Conservation (phyloP, 2,113 vertebrate species). For the Sialia sialis region DNA sequence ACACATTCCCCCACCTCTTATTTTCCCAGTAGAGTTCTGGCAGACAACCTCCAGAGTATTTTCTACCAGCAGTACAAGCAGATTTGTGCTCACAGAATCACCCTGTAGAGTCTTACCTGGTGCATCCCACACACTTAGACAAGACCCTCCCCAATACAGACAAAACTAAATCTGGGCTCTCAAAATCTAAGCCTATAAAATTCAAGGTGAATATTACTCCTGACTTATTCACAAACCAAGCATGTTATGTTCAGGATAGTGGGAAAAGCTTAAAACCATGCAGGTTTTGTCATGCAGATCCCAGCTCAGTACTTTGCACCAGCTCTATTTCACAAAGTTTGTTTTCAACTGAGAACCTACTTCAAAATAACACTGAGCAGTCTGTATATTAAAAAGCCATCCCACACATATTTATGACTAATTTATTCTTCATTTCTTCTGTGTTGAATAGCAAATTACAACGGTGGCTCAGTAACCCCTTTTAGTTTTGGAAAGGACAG, state of each 20-base stretch:
- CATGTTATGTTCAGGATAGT: neutral
- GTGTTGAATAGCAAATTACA: slow-evolving; percentile 70
- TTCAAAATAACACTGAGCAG: slow-evolving; percentile 53
- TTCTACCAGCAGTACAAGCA: neutral
- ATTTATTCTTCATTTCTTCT: slow-evolving; percentile 67
- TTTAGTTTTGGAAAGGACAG: slow-evolving; percentile 67
- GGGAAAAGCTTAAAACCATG: neutral
- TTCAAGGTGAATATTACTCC: neutral
- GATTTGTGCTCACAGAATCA: neutral
- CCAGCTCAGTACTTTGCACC: neutral
- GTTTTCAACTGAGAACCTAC: slow-evolving; percentile 41
- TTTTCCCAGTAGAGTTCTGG: neutral
- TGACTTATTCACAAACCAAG: neutral
- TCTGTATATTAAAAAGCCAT: slow-evolving; percentile 56
- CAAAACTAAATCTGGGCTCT: neutral
- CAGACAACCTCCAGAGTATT: neutral
- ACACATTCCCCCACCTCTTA: neutral
- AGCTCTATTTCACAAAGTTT: slow-evolving; percentile 11
- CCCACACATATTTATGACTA: slow-evolving; percentile 63
- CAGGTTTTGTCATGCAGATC: neutral
- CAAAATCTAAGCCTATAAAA: neutral
- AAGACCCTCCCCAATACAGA: neutral
- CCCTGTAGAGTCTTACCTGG: neutral
- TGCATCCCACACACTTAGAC: neutral
- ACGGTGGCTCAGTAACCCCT: slow-evolving; percentile 66